phyloP scores from a whole-genome alignment of 2,888 invertebrate species.

The Lasioglossum marginatum region DNA sequence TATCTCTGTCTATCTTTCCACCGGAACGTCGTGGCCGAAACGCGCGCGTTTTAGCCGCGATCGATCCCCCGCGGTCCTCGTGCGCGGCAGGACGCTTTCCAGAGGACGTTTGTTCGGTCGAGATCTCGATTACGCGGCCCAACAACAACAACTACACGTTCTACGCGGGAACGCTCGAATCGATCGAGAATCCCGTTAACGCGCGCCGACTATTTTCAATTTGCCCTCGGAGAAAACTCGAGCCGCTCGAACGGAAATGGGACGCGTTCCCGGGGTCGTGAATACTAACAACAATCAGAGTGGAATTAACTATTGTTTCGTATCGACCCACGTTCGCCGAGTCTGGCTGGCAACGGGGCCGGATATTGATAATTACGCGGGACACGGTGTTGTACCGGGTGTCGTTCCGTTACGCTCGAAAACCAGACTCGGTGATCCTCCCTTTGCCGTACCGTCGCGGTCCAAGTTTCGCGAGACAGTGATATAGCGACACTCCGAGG shows the following conservation, averaged over 20 bases:
- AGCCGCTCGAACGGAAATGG: constrained; percentile 35
- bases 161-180: not conserved
- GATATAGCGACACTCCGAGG: not conserved
- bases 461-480: not conserved
- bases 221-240: not conserved
- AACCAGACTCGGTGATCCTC: not conserved
- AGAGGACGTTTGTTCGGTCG: not conserved
- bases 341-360: constrained; percentile 17
- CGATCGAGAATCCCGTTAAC: constrained; percentile 15
- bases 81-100: not conserved
- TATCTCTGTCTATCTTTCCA: not conserved
- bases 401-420: constrained; percentile 2
- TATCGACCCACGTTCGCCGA: constrained; percentile 40
- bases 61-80: not conserved
- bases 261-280: constrained; percentile 20
- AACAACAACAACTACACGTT: not conserved
- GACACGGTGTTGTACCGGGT: not conserved
- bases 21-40: not conserved
- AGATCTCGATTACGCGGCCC: not conserved
- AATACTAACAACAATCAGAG: constrained; percentile 46
- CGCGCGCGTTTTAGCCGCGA: not conserved
- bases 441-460: not conserved
- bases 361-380: constrained; percentile 49
- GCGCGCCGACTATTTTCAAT: constrained; percentile 31
- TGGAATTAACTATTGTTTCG: constrained; percentile 41